phyloP scores from a whole-genome alignment of 2,888 invertebrate genomes.

The Cenopis cana region DNA sequence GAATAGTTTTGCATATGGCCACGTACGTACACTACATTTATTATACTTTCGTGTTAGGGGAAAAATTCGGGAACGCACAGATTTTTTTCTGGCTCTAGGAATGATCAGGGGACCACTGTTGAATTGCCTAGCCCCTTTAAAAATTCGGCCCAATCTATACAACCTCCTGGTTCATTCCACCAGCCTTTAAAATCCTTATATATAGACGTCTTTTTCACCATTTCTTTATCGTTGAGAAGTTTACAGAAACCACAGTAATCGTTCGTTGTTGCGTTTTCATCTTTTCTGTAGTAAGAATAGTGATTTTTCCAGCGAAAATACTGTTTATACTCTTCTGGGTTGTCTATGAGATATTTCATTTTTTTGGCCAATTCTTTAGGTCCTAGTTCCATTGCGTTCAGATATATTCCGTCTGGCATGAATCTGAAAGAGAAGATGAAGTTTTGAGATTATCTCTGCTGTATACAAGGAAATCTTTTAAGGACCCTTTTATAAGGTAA shows the following conservation, averaged over 20 bases:
- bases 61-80: no score
- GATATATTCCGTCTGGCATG: constrained; percentile 56
- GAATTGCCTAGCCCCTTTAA: no score
- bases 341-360: constrained; percentile 51
- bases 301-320: constrained; percentile 57
- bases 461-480: no score
- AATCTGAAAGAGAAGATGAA: constrained; percentile 51
- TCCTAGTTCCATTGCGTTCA: constrained; percentile 50
- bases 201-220: constrained; percentile 31
- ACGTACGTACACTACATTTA: no score
- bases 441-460: neutral
- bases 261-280: constrained; percentile 52
- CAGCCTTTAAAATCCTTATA: constrained; percentile 43
- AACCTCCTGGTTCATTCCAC: constrained; percentile 35
- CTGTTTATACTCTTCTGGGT: constrained; percentile 51
- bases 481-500: no score
- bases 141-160: no score
- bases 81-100: no score
- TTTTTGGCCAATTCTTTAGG: constrained; percentile 48
- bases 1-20: no score
- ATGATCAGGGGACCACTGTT: no score
- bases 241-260: constrained; percentile 55
- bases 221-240: constrained; percentile 49
- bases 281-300: constrained; percentile 51
- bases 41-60: no score